These are phyloP conservation scores for Oreohelix idahoensis DNA, from an alignment of 1,140 invertebrate species.

Conservation along the genomic window DNA sequence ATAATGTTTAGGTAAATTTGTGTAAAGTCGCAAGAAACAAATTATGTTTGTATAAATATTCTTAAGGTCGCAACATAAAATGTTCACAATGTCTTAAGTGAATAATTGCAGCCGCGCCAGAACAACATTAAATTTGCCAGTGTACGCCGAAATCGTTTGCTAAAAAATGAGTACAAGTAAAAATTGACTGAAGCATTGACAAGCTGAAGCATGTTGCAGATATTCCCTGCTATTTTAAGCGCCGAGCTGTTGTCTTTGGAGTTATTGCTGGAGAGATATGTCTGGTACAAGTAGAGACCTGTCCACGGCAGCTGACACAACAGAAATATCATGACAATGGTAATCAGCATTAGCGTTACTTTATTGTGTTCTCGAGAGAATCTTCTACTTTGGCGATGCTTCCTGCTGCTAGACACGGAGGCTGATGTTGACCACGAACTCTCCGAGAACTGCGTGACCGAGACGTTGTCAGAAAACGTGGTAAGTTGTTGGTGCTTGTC, in stretches of 20 bases:
- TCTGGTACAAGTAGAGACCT: slow-evolving; percentile 51
- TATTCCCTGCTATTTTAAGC: slow-evolving; percentile 78
- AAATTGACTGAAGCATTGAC: slow-evolving; percentile 84
- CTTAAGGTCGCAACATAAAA: too few relatives aligned
- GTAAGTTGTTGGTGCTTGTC: neutral
- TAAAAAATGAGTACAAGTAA: slow-evolving; percentile 84
- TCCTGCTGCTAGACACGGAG: neutral
- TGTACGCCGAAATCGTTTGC: slow-evolving; percentile 83
- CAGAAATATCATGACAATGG: slow-evolving; percentile 82
- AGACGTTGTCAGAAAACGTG: neutral
- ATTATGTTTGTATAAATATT: too few relatives aligned
- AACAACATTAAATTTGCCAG: slow-evolving; percentile 78
- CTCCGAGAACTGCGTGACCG: slow-evolving; percentile 1
- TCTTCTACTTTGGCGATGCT: slow-evolving; percentile 6
- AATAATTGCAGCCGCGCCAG: slow-evolving; percentile 29
- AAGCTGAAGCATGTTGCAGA: slow-evolving; percentile 82
- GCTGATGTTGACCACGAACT: slow-evolving; percentile 7
- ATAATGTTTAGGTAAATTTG: too few relatives aligned
- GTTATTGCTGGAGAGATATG: slow-evolving; percentile 42
- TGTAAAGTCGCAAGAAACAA: too few relatives aligned
- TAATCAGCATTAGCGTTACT: slow-evolving; percentile 83
- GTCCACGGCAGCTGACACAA: slow-evolving; percentile 82
- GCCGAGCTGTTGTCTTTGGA: slow-evolving; percentile 57
- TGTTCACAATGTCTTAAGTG: too few relatives aligned
- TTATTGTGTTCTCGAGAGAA: slow-evolving; percentile 60